Base-by-base conservation (phyloP, 1,140 invertebrate genomes). In the Drosophila pruinosa region DNA sequence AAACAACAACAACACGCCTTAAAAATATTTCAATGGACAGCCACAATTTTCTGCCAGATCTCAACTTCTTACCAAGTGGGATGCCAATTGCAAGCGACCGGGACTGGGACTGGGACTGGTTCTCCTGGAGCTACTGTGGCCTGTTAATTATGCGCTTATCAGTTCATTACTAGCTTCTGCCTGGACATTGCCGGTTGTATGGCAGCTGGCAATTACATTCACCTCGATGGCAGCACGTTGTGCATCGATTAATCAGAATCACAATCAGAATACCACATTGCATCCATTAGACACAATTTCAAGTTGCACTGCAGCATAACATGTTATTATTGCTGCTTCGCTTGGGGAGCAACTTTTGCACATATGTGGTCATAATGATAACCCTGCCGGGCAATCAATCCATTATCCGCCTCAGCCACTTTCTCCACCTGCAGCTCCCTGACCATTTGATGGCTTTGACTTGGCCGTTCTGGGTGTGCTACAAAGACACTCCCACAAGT, bases 61-160 rank as follows among this genome's bases (percentile, higher is more conserved):
- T 31, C 3, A 10, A 21, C 7, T 45, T 41, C 22, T 26, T 41
- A 65, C 62, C 78, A 53, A 63, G 43, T 77, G 54, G 62, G 73
- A 28, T 31, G 26, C 24, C 59, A 28, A 59, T 52, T 31, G 64
- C 54, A 28, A 56, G 59, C 57, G n/a, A 6, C 24, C 14, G 3
- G 22, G 1, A n/a, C 1, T 24, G 15, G 38, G 7, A 12, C 4
- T 10, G 10, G 4, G 31, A 52, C 48, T 52, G 48, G 31, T 52
- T 52, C 31, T 21, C 2, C 1, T 39, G 5, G 21, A 47, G 36
- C 59, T 38, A 28, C 19, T 39, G 22, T 45, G 24, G 56, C 45
- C 59, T 65, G 82, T 85, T 85, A 86, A 85, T 81, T 85, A 86
- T 52, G 65, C 77, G 81, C 81, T 85, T 85, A 85, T 85, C 81